A percentile compares a stretch with the other conserved stretches of the same genome.
phyloP scores from a whole-genome alignment of 2,797 vertebrate genomes.

The Melanotaenia parkinsoni region DNA sequence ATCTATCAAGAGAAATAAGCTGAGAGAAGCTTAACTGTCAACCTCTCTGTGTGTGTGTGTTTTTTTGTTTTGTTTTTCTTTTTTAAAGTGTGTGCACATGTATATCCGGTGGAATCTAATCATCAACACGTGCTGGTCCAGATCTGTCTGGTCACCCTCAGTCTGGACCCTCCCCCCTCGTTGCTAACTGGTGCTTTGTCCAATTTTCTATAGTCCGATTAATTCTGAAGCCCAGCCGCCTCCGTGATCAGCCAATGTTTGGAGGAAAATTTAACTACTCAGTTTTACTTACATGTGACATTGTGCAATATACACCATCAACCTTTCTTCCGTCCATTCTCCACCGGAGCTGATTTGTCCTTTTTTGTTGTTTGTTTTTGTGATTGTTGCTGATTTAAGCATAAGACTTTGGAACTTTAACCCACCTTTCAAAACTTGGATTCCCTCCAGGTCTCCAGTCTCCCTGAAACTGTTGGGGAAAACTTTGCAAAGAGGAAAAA shows the following conservation, averaged over 20 bases:
- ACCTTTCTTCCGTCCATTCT: constrained; percentile 80
- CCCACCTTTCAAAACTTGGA: constrained; percentile 67
- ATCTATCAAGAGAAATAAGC: constrained; percentile 77
- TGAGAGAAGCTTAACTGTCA: constrained; percentile 74
- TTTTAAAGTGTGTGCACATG: constrained; percentile 46
- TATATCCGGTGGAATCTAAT: constrained; percentile 68
- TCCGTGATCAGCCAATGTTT: constrained; percentile 57
- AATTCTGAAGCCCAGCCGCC: constrained; percentile 58
- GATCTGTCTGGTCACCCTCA: constrained; percentile 67
- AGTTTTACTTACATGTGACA: constrained; percentile 73
- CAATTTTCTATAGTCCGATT: constrained; percentile 57
- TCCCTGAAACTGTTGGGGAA: constrained; percentile 67
- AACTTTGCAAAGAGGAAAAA: constrained; percentile 73
- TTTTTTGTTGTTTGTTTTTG: constrained; percentile 26
- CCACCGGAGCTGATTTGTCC: constrained; percentile 60
- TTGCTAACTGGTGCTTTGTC: constrained; percentile 66
- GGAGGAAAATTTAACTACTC: constrained; percentile 42
- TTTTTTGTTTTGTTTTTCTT: neutral
- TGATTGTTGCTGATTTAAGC: constrained; percentile 64
- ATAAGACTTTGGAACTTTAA: constrained; percentile 75
- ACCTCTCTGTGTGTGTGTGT: constrained; percentile 46
- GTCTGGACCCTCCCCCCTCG: constrained; percentile 43
- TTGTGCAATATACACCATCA: constrained; percentile 84
- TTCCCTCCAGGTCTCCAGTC: constrained; percentile 63
- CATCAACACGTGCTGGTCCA: constrained; percentile 63